Percentiles rank a stretch among this genome's conserved stretches.
These are phyloP conservation scores for Psilopsiagon aurifrons DNA, from an alignment of 2,113 vertebrate genomes.

Conservation along the genomic window DNA sequence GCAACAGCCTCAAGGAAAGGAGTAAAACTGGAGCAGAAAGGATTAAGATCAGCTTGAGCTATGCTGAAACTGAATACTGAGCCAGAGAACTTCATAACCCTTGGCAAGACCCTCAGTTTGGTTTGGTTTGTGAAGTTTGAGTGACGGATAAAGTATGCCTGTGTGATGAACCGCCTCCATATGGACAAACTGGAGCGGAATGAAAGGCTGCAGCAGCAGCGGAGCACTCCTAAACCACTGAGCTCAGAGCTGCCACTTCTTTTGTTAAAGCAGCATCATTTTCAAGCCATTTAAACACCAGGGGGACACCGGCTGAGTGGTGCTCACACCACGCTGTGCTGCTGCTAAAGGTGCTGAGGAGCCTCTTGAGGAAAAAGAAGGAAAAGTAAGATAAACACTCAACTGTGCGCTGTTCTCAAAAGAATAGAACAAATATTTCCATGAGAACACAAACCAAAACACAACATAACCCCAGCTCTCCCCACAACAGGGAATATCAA, in stretches of 20 bases:
- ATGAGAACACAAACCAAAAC: not conserved
- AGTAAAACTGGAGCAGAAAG: not conserved
- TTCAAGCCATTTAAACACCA: not conserved
- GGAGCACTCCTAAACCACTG: not conserved
- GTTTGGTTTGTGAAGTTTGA: not conserved
- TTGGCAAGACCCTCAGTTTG: not conserved
- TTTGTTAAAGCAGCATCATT: not conserved
- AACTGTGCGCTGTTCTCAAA: not conserved
- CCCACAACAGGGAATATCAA: not conserved
- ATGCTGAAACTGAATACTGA: not conserved
- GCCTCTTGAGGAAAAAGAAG: not conserved
- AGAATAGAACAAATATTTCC: not conserved
- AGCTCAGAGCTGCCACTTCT: not conserved
- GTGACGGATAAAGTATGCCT: not conserved
- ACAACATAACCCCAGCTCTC: not conserved
- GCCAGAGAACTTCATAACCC: not conserved
- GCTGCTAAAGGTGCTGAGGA: not conserved
- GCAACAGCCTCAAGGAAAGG: not conserved
- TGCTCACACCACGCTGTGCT: not conserved
- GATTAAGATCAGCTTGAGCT: not conserved
- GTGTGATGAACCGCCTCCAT: accelerated
- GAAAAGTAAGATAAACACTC: not conserved
- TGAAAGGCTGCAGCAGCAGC: not conserved
- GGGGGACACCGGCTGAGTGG: not conserved
- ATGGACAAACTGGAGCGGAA: constrained; percentile 4